Conservation (phyloP, 2,797 vertebrate genomes). For the Scolopax rusticola region DNA sequence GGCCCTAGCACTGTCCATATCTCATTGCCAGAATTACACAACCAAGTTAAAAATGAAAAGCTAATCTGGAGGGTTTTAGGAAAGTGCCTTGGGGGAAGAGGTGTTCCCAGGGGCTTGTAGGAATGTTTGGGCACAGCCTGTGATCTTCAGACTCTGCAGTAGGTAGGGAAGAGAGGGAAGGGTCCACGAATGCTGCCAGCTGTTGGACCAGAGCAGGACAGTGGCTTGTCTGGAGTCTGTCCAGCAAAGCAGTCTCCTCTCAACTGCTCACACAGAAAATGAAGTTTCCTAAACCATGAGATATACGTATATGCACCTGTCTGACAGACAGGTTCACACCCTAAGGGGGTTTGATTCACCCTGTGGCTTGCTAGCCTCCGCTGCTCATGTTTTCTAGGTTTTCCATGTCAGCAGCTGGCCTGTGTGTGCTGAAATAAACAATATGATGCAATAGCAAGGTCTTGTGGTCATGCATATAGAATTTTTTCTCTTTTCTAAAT, state of each 20-base stretch:
- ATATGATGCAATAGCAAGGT: background rate
- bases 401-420: background rate
- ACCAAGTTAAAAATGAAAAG: background rate
- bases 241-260: background rate
- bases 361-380: background rate
- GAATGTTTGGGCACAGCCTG: background rate
- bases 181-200: rapidly evolving
- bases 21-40: background rate
- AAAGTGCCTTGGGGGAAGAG: background rate
- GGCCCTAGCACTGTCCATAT: background rate
- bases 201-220: background rate
- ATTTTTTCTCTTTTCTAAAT: background rate
- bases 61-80: background rate
- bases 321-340: background rate
- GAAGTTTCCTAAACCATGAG: background rate
- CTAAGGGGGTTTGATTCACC: background rate
- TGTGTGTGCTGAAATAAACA: background rate
- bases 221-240: background rate
- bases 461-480: background rate
- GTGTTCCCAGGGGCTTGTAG: background rate
- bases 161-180: background rate
- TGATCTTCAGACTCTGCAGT: background rate
- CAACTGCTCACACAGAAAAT: background rate
- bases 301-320: background rate
- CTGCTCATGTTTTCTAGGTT: background rate